Evolutionary conservation across 2,113 vertebrate genomes (phyloP), one percentile per base, ranked within the genome.

Genomic region (Hucho hucho): DNA sequence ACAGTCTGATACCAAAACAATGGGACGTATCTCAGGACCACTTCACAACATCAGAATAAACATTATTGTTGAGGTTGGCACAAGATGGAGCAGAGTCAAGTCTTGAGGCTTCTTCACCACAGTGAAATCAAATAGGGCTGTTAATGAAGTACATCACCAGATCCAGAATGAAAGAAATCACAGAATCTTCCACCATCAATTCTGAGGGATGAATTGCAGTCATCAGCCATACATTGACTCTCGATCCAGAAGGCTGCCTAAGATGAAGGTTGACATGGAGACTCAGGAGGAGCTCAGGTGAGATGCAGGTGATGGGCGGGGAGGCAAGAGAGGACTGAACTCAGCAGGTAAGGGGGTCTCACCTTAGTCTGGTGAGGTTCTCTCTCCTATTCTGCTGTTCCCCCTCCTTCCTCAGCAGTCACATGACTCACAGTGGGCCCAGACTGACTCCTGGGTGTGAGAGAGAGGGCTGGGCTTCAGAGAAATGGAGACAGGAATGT

Each of bases 351-450:
- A 87, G 85, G 82, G 87, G 83, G 84, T 83, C 85, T 87, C 83
- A 90, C 83, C 87, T 87, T 58, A 80, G 73, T 74, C 85, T 88
- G 81, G 79, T 86, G 75, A 71, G 76, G 81, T 43, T 73, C 73
- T 73, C 73, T 43, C 37, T 43, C 76, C 68, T 22, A 63, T 64
- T 72, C 84, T 65, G 53, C 28, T 69, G 58, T 49, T 58, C 66
- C 73, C 72, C 73, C 73, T 32, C 81, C 80, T 83, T 65, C 37
- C 37, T 43, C 2, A 43, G 37, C 13, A 7, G 83, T 93, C 93
- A 92, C 87, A 89, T 93, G 89, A 89, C 90, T 76, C 46, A 79
- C 61, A 82, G 64, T 73, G 69, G 75, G 59, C 73, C 63, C 73
- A 83, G 74, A 77, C 73, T 18, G 49, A 82, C 58, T 61, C 49